A percentile compares a stretch with the other conserved stretches of the same genome.
phyloP scores from a whole-genome alignment of 1,140 invertebrate genomes.

The Nebria ingens region DNA sequence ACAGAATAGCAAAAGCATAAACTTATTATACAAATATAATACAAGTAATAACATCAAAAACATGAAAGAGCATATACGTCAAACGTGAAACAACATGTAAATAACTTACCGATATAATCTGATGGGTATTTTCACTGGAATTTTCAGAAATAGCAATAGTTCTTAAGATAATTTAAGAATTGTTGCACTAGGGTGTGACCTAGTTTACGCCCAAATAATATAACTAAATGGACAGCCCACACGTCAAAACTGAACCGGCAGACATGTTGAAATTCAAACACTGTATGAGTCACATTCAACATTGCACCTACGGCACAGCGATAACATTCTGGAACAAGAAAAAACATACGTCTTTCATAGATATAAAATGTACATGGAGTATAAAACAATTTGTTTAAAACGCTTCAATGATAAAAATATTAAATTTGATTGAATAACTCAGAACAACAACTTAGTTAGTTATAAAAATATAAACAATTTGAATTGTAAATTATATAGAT shows the following conservation, averaged over 20 bases:
- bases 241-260: slow-evolving; percentile 24
- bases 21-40: slow-evolving; percentile 1
- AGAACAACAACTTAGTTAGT: too few relatives aligned
- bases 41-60: neutral
- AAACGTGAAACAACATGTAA: slow-evolving; percentile 7
- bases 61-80: neutral
- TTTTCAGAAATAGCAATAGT: neutral
- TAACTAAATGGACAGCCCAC: slow-evolving; percentile 21
- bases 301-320: neutral
- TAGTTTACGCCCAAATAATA: slow-evolving; percentile 20
- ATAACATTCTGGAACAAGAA: neutral
- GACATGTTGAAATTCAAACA: slow-evolving; percentile 22
- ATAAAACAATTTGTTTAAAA: too few relatives aligned
- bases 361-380: too few relatives aligned
- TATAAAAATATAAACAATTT: too few relatives aligned
- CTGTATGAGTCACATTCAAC: neutral
- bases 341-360: too few relatives aligned
- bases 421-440: too few relatives aligned
- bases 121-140: neutral
- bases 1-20: slow-evolving; percentile 5
- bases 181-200: slow-evolving; percentile 20
- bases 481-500: too few relatives aligned
- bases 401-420: too few relatives aligned
- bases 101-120: neutral
- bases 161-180: slow-evolving; percentile 13